Conservation (phyloP, 2,113 vertebrate species). For the Solea senegalensis region DNA sequence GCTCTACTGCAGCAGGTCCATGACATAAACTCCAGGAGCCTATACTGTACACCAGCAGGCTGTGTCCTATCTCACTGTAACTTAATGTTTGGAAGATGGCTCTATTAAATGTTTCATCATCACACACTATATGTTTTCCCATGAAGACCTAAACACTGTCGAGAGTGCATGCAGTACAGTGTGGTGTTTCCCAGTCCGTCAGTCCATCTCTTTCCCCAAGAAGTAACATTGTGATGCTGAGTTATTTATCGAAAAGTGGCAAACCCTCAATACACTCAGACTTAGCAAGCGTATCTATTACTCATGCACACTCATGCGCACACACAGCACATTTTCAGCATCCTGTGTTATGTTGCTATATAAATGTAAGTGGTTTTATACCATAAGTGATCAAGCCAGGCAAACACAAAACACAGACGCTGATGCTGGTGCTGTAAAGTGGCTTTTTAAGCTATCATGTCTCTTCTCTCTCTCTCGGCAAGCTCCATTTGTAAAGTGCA, state of each 20-base stretch:
- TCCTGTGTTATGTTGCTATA: constrained; percentile 7
- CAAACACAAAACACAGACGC: constrained; percentile 30
- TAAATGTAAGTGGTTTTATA: constrained; percentile 47
- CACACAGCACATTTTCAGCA: background rate
- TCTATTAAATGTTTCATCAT: constrained; percentile 32
- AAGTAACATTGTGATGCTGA: constrained; percentile 16
- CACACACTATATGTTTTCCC: constrained; percentile 17
- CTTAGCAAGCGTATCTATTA: constrained; percentile 39
- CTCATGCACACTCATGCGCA: background rate
- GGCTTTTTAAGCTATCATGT: constrained; percentile 51
- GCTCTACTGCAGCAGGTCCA: constrained; percentile 1
- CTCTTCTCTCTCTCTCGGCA: constrained; percentile 3
- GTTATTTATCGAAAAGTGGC: constrained; percentile 45
- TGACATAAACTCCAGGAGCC: constrained; percentile 22
- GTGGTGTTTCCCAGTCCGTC: constrained; percentile 7
- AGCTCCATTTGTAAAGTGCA: constrained; percentile 42
- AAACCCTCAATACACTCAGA: constrained; percentile 30
- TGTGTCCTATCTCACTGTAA: constrained; percentile 30
- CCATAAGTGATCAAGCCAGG: constrained; percentile 40
- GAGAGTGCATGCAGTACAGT: constrained; percentile 23
- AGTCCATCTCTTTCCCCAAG: background rate
- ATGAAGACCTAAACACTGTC: constrained; percentile 20
- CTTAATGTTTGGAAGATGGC: constrained; percentile 38
- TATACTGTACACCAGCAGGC: constrained; percentile 12
- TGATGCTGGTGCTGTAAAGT: constrained; percentile 46